These are phyloP conservation scores for Anolis apletophallus DNA, from an alignment of 2,797 vertebrate genomes.

Conservation along the genomic window DNA sequence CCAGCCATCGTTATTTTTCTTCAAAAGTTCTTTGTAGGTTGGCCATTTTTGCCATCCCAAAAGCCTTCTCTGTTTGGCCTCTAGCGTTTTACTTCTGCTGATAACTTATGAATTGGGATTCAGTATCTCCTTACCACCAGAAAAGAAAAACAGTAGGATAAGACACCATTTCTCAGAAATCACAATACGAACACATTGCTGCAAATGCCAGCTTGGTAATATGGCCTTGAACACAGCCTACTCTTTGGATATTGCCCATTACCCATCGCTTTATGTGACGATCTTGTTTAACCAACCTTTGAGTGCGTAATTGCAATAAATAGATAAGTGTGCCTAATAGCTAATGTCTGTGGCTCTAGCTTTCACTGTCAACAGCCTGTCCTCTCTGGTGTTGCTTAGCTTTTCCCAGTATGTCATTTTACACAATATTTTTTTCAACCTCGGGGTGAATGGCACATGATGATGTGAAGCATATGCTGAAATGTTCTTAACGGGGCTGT, in stretches of 20 bases:
- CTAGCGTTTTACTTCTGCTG: neutral
- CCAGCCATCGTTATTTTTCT: too few species aligned
- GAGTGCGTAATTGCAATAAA: neutral
- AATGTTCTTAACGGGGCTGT: neutral
- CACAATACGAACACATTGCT: neutral
- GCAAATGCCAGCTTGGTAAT: constrained; percentile 48
- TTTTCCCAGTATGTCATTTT: neutral
- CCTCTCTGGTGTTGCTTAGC: neutral
- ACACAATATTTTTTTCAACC: neutral
- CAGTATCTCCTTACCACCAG: neutral
- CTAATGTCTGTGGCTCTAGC: constrained; percentile 27
- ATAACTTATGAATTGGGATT: neutral
- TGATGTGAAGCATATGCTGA: neutral
- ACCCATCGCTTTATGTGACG: neutral
- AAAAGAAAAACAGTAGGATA: neutral
- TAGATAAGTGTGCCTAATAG: constrained; percentile 34
- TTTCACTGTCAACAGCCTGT: constrained; percentile 22
- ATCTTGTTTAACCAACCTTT: neutral
- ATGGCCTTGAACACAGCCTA: constrained; percentile 10
- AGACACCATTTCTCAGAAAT: constrained; percentile 33
- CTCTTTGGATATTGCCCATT: constrained; percentile 15
- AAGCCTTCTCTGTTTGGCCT: too few species aligned
- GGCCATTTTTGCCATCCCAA: too few species aligned
- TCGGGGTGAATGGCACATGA: too few species aligned
- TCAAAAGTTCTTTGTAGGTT: too few species aligned